Percentiles rank a stretch among this genome's conserved stretches.
These are phyloP conservation scores for Troides aeacus DNA, from an alignment of 2,888 invertebrate genomes.

Conservation along the genomic window DNA sequence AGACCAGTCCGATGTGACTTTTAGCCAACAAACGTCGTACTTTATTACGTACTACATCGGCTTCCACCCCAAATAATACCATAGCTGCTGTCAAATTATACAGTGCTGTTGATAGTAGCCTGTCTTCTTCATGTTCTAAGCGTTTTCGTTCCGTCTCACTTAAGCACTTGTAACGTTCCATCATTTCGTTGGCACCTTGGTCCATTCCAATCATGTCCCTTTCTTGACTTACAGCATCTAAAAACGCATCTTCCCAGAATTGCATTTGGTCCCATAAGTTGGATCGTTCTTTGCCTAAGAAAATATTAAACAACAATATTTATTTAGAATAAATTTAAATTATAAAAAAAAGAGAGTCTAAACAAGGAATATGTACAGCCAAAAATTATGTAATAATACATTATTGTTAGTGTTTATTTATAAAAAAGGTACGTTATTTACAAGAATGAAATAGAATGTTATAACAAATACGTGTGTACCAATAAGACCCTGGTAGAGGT, in stretches of 20 bases:
- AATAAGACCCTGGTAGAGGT: constrained; percentile 92
- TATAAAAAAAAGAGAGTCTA: no score
- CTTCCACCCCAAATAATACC: constrained; percentile 93
- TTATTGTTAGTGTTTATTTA: no score
- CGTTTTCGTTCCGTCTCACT: constrained; percentile 96
- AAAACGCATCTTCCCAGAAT: constrained; percentile 99
- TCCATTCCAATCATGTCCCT: constrained; percentile 99
- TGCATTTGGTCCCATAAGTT: constrained; percentile 99
- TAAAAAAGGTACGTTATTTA: no score
- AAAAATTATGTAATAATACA: no score
- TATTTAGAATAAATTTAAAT: no score
- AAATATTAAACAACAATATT: no score
- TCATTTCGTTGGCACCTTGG: constrained; percentile 99
- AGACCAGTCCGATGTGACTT: constrained; percentile 98
- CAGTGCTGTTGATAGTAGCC: constrained; percentile 94
- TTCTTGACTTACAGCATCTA: constrained; percentile 98
- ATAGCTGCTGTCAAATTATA: constrained; percentile 98
- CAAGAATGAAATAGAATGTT: neutral
- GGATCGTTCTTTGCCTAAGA: constrained; percentile 87
- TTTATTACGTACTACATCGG: constrained; percentile 92
- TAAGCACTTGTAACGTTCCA: constrained; percentile 96
- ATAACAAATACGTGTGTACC: constrained; percentile 62
- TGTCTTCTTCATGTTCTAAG: constrained; percentile 98
- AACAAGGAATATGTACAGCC: no score
- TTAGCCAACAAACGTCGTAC: constrained; percentile 95